Conservation (phyloP, 1,140 invertebrate genomes). For the Augochlora pura region DNA sequence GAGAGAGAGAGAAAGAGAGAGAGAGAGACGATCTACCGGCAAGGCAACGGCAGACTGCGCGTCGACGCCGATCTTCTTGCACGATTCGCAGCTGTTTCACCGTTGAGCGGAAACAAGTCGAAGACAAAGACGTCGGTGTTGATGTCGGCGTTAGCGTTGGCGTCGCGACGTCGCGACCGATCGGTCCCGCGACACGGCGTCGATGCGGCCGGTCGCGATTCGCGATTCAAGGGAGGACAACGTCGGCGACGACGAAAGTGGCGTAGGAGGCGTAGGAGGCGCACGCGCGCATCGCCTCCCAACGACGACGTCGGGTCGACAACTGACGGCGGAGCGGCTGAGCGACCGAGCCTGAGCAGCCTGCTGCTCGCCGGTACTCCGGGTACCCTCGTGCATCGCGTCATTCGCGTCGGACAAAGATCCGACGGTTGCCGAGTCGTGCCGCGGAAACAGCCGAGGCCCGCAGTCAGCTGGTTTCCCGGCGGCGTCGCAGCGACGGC, state of each 20-base stretch:
- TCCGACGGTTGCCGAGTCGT: conserved; percentile 49
- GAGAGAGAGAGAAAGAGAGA: neutral
- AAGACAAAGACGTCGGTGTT: too few species aligned
- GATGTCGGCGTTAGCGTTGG: too few species aligned
- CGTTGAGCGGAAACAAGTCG: neutral
- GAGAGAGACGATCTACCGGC: conserved; percentile 5
- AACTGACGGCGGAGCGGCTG: conserved; percentile 67
- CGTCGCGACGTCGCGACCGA: neutral
- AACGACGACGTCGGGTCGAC: conserved; percentile 68
- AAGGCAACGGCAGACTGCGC: conserved; percentile 31
- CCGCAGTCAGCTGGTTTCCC: conserved; percentile 70
- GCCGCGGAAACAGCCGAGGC: conserved; percentile 48
- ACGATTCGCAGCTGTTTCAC: conserved; percentile 3
- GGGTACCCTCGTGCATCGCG: conserved; percentile 70
- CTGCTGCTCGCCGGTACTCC: conserved; percentile 68
- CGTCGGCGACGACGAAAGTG: neutral
- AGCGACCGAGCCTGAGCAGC: conserved; percentile 27
- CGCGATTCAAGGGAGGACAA: neutral
- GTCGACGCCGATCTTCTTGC: conserved; percentile 27
- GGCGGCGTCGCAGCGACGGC: conserved; percentile 52
- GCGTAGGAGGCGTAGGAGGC: neutral
- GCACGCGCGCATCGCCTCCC: conserved; percentile 50
- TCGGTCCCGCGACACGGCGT: neutral
- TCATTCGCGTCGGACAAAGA: conserved; percentile 50
- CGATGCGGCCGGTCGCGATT: neutral